phyloP scores from a whole-genome alignment of 2,888 invertebrate species.

The Drosophila pegasa region DNA sequence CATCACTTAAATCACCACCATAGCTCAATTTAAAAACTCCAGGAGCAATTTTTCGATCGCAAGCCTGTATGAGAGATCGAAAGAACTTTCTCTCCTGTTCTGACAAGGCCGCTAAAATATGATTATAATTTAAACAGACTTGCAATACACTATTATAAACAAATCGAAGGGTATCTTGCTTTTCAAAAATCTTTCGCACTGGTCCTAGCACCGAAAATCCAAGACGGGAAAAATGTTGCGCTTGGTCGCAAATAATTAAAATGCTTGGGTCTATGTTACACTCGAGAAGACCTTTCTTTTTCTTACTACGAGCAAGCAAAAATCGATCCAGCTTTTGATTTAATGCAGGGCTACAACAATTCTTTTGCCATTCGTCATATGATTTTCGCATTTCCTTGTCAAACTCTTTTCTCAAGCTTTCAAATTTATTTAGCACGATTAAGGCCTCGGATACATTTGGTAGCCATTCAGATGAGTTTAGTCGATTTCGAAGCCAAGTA shows the following conservation, averaged over 20 bases:
- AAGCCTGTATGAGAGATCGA: slow-evolving; percentile 88
- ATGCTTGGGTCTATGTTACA: slow-evolving; percentile 91
- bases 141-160: slow-evolving; percentile 90
- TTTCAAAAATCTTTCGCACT: slow-evolving; percentile 88
- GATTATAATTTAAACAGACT: slow-evolving; percentile 84
- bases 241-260: slow-evolving; percentile 90
- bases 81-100: slow-evolving; percentile 91
- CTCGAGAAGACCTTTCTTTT: slow-evolving; percentile 89
- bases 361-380: slow-evolving; percentile 87
- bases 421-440: slow-evolving; percentile 87
- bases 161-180: slow-evolving; percentile 87
- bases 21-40: slow-evolving; percentile 90
- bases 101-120: slow-evolving; percentile 90
- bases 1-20: slow-evolving; percentile 90
- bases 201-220: slow-evolving; percentile 90
- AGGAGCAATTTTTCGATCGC: slow-evolving; percentile 89
- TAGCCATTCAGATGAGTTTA: slow-evolving; percentile 92
- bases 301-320: slow-evolving; percentile 89
- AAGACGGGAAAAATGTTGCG: slow-evolving; percentile 90
- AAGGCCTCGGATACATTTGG: slow-evolving; percentile 89
- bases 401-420: slow-evolving; percentile 66
- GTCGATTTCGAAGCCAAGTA: slow-evolving; percentile 87
- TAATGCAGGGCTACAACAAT: slow-evolving; percentile 88
- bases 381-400: slow-evolving; percentile 85
- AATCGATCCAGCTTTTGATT: slow-evolving; percentile 88